These are phyloP conservation scores for Dendrolimus kikuchii DNA, from an alignment of 1,140 invertebrate species.

Conservation along the genomic window DNA sequence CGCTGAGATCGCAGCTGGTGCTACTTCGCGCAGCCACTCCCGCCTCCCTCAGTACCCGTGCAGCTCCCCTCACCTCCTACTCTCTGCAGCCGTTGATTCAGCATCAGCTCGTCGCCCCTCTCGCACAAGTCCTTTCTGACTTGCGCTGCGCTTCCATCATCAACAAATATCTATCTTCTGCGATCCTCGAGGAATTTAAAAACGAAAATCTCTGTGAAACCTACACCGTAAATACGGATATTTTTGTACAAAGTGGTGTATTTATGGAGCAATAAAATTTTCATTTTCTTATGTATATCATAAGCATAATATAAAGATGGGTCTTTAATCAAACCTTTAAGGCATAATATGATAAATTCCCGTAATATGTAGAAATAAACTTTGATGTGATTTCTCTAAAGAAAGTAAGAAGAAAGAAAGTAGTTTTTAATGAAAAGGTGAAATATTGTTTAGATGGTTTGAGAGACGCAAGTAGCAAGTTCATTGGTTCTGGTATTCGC, in stretches of 20 bases:
- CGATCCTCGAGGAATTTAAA: conserved; percentile 27
- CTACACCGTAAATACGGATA: conserved; percentile 28
- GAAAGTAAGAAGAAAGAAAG: no score
- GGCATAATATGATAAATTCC: no score
- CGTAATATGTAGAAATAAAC: no score
- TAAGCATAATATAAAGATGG: no score
- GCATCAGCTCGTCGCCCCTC: conserved; percentile 26
- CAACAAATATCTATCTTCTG: conserved; percentile 30
- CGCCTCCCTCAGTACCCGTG: background rate
- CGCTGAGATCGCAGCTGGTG: conserved; percentile 31
- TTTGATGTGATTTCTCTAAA: no score
- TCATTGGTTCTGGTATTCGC: no score
- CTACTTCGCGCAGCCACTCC: conserved; percentile 13
- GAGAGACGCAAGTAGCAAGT: no score
- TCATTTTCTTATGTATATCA: no score
- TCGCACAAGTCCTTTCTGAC: conserved; percentile 27
- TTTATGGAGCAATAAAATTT: no score
- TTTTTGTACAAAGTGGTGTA: conserved; percentile 4
- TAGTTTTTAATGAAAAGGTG: no score
- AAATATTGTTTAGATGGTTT: no score
- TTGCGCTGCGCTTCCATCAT: conserved; percentile 34
- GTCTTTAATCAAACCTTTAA: no score
- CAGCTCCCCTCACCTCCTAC: background rate
- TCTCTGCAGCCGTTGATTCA: conserved; percentile 11
- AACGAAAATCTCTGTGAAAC: conserved; percentile 41